Conservation (phyloP, 2,888 invertebrate species). For the Xanthia togata region DNA sequence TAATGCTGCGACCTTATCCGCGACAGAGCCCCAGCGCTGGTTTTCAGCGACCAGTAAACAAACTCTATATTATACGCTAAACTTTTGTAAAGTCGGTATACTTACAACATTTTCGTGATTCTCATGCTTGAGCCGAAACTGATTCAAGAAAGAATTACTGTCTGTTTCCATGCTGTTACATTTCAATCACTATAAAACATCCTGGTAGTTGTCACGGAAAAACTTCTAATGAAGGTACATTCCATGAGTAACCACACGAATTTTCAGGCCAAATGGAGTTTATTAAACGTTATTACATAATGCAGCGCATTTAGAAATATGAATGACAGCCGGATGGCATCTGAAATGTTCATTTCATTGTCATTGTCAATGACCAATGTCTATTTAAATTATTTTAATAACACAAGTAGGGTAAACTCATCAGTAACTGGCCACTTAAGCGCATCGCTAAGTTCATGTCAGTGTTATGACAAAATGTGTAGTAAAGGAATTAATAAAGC, state of each 20-base stretch:
- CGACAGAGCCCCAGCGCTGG: too few relatives aligned
- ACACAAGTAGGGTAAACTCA: too few relatives aligned
- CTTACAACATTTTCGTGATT: constrained; percentile 75
- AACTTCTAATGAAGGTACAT: constrained; percentile 50
- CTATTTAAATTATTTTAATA: constrained; percentile 33
- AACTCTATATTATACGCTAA: neutral
- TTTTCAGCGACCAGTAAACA: neutral
- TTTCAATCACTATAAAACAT: constrained; percentile 60
- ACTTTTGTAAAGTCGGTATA: constrained; percentile 22
- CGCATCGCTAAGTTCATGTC: too few relatives aligned
- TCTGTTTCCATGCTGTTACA: constrained; percentile 79
- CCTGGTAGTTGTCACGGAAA: constrained; percentile 61
- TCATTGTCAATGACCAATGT: constrained; percentile 32
- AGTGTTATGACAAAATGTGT: too few relatives aligned
- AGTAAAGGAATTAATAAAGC: too few relatives aligned
- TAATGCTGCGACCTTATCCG: too few relatives aligned
- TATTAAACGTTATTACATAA: constrained; percentile 60
- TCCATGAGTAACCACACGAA: constrained; percentile 70
- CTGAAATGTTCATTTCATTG: constrained; percentile 25
- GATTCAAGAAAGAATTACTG: constrained; percentile 77
- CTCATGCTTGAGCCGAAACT: constrained; percentile 78
- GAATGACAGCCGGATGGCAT: constrained; percentile 44
- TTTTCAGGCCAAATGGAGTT: constrained; percentile 54
- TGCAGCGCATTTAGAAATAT: constrained; percentile 47
- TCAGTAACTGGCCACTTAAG: too few relatives aligned